Conservation (phyloP, 2,113 vertebrate species). For the Camelus bactrianus region DNA sequence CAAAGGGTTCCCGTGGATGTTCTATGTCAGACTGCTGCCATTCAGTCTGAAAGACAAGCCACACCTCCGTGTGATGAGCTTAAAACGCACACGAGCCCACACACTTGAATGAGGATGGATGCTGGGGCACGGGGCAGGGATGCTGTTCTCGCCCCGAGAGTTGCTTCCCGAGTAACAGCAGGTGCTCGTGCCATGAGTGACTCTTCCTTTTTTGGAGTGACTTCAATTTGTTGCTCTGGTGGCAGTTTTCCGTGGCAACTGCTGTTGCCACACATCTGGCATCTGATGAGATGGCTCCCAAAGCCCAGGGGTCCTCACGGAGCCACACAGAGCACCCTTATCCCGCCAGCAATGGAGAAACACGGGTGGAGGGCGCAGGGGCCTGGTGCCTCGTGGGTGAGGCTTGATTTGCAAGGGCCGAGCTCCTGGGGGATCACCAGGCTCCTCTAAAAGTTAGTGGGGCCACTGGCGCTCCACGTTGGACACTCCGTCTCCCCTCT, state of each 20-base stretch:
- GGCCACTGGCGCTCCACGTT: neutral
- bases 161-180: accelerated
- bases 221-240: neutral
- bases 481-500: neutral
- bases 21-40: neutral
- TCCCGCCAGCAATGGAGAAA: constrained; percentile 26
- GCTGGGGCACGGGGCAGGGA: neutral
- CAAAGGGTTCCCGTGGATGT: neutral
- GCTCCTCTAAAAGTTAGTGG: neutral
- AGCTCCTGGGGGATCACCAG: neutral
- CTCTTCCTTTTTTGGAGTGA: constrained; percentile 3
- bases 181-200: neutral
- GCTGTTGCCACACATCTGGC: constrained; percentile 31
- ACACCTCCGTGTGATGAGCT: neutral
- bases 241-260: constrained; percentile 45
- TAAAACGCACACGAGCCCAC: neutral
- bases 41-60: neutral
- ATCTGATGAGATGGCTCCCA: neutral
- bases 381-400: neutral
- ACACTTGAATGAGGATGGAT: neutral
- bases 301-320: constrained; percentile 42
- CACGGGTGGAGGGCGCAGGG: neutral
- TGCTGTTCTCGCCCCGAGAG: neutral
- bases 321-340: neutral
- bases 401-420: neutral